Conservation (phyloP, 2,888 invertebrate genomes). For the Drosophila glabriapex region DNA sequence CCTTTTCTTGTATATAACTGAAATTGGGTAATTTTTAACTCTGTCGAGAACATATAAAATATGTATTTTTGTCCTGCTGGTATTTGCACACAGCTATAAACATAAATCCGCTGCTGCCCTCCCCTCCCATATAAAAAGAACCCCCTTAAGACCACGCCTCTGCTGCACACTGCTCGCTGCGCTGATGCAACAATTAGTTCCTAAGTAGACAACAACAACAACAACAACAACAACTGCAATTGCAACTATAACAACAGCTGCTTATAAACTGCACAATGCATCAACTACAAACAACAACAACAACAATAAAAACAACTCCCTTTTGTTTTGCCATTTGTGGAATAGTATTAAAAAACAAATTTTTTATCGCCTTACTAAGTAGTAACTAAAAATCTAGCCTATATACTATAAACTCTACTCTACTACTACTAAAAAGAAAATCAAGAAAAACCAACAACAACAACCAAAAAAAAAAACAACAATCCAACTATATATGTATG, state of each 20-base stretch:
- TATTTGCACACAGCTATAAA: conserved; percentile 2
- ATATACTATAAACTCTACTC: conserved; percentile 42
- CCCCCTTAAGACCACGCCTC: conserved; percentile 38
- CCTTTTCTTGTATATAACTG: conserved; percentile 34
- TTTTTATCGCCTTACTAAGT: conserved; percentile 40
- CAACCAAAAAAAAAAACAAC: conserved; percentile 13
- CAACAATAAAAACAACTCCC: conserved; percentile 22
- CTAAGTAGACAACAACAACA: conserved; percentile 37
- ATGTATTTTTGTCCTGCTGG: conserved; percentile 2
- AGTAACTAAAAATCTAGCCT: conserved; percentile 53
- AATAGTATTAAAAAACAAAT: conserved; percentile 3
- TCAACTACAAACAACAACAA: conserved; percentile 39
- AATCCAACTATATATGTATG: conserved; percentile 37
- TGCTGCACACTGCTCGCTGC: conserved; percentile 56
- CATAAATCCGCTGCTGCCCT: conserved; percentile 16
- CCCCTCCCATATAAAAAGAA: not conserved
- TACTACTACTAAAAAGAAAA: conserved; percentile 49
- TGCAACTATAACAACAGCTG: conserved; percentile 59
- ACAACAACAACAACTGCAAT: conserved; percentile 46
- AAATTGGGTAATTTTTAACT: not conserved
- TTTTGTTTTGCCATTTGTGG: conserved; percentile 21
- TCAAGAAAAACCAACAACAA: conserved; percentile 21
- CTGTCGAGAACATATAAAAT: not conserved
- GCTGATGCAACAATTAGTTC: conserved; percentile 41
- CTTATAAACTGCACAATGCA: conserved; percentile 69